phyloP scores from a whole-genome alignment of 2,113 vertebrate genomes.

The Solea senegalensis region DNA sequence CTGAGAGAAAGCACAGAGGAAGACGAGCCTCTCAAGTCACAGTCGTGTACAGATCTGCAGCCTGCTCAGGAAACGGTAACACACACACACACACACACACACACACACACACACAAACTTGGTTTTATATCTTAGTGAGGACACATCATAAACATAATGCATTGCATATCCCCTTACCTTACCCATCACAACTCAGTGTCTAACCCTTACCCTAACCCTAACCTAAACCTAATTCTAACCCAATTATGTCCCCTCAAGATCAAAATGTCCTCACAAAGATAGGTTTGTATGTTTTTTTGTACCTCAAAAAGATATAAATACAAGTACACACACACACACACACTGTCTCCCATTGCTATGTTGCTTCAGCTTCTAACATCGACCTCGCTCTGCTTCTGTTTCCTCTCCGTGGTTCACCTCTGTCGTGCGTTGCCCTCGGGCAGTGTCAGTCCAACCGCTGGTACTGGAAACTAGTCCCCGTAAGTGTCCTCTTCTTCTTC shows the following conservation, averaged over 20 bases:
- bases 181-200: background rate
- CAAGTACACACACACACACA: slow-evolving; percentile 13
- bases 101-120: background rate
- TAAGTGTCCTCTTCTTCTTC: slow-evolving; percentile 68
- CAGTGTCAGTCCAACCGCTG: slow-evolving; percentile 51
- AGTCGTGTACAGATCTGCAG: slow-evolving; percentile 78
- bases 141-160: too few species aligned
- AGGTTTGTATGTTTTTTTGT: too few species aligned
- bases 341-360: slow-evolving; percentile 9
- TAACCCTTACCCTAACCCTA: background rate
- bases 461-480: slow-evolving; percentile 85
- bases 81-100: slow-evolving; percentile 2
- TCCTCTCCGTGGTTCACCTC: background rate
- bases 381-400: slow-evolving; percentile 28
- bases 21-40: slow-evolving; percentile 76
- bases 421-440: background rate
- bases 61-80: slow-evolving; percentile 82
- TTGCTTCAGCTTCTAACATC: slow-evolving; percentile 44
- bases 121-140: too few species aligned
- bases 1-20: slow-evolving; percentile 85
- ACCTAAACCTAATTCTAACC: background rate
- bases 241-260: too few species aligned
- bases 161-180: background rate
- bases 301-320: too few species aligned
- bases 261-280: too few species aligned